Percentiles rank a stretch among this genome's conserved stretches.
These are phyloP conservation scores for Tribolium madens DNA, from an alignment of 1,140 invertebrate species.

Conservation along the genomic window DNA sequence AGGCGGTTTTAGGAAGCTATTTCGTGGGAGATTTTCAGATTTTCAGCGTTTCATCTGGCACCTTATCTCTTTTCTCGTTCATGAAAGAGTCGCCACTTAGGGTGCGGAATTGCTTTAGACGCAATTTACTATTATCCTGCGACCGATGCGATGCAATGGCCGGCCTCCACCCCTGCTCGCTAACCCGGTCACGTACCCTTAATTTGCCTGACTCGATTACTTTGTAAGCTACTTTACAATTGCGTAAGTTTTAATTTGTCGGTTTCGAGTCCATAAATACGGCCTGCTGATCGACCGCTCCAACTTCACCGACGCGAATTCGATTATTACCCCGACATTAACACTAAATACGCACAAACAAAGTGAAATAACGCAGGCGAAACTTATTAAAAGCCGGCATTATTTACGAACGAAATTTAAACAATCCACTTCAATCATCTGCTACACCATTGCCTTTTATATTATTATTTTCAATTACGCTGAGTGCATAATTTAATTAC, in stretches of 20 bases:
- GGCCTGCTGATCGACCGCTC: conserved; percentile 26
- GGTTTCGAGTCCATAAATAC: conserved; percentile 40
- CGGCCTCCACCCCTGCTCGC: not conserved
- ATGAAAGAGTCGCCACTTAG: conserved; percentile 38
- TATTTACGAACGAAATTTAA: conserved; percentile 29
- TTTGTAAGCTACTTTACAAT: conserved; percentile 41
- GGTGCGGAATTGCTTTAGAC: conserved; percentile 37
- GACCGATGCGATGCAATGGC: conserved; percentile 36
- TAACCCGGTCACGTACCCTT: conserved; percentile 41
- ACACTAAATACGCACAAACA: conserved; percentile 41
- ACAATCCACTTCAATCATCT: conserved; percentile 34
- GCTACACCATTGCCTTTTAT: conserved; percentile 29
- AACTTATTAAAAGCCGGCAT: conserved; percentile 25
- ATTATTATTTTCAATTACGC: conserved; percentile 32
- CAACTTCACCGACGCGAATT: conserved; percentile 18
- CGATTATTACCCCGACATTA: conserved; percentile 35
- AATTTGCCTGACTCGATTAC: conserved; percentile 44
- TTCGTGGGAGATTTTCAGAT: conserved; percentile 35
- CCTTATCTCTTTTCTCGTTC: conserved; percentile 37
- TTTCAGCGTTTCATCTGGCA: conserved; percentile 37
- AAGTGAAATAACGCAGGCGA: conserved; percentile 14
- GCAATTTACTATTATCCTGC: conserved; percentile 29
- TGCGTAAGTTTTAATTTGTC: conserved; percentile 44
- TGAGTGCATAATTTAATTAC: conserved; percentile 39
- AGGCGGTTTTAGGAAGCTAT: conserved; percentile 21